A percentile compares a stretch with the other conserved stretches of the same genome.
phyloP scores from a whole-genome alignment of 2,888 invertebrate species.

The Amaurobius ferox region DNA sequence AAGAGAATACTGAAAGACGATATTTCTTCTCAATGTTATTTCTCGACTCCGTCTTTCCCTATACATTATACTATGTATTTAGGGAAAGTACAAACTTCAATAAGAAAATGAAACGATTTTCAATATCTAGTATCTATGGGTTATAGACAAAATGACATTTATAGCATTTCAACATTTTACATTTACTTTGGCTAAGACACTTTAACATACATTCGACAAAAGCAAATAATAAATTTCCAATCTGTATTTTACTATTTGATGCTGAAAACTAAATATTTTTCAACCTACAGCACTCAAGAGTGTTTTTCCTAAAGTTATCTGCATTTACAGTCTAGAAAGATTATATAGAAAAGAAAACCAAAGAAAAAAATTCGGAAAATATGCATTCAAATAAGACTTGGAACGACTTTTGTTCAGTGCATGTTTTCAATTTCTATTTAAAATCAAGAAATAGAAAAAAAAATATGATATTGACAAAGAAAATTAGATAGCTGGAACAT shows the following conservation, averaged over 20 bases:
- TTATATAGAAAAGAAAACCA: background rate
- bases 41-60: no score
- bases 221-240: background rate
- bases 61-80: no score
- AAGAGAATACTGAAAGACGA: no score
- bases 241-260: background rate
- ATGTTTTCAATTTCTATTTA: conserved; percentile 50
- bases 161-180: background rate
- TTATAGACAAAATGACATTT: background rate
- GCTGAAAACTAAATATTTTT: background rate
- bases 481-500: conserved; percentile 16
- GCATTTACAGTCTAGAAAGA: background rate
- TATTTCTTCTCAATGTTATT: no score
- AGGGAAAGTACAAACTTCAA: no score
- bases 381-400: conserved; percentile 31
- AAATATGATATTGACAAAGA: background rate
- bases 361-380: background rate
- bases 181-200: background rate
- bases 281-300: background rate
- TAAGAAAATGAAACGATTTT: no score
- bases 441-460: conserved; percentile 36
- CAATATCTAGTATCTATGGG: conserved; percentile 1
- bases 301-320: background rate
- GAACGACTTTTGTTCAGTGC: conserved; percentile 29
- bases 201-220: background rate